Base-by-base conservation (phyloP, 2,888 invertebrate genomes). In the Platycheirus rosarum region DNA sequence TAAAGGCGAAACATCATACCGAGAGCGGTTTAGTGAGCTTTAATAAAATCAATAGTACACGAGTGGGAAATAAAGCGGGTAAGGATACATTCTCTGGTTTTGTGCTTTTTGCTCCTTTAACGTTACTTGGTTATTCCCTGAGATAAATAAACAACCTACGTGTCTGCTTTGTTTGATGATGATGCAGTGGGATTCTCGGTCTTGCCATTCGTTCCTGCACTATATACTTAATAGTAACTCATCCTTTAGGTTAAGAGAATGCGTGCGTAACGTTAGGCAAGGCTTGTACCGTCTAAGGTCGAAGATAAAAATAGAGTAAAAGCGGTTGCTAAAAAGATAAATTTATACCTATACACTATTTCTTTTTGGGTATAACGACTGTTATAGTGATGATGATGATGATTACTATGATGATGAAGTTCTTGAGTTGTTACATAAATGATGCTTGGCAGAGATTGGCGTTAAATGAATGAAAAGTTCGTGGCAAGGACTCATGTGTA, bases 401-500 rank as follows among this genome's bases (percentile, higher is more conserved):
- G 49, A 70, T 70, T 70, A 77, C 42, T 35, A 65, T 42, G 70
- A 65, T 63, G 63, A n/a, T n/a, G n/a, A n/a, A n/a, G 42, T 46
- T 20, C 29, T 49, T 20, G 32, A 46, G 35, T 35, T 55, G 1
- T 26, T 49, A 40, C 9, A 18, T 6, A 18, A 53, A 16, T 6
- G 2, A 16, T 35, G 35, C 11, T 23, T n/a, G 16, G 23, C 2
- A 53, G 29, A 49, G 69, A 70, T 49, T 70, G 77, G 70, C 77
- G 65, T 77, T 70, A 70, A 77, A 77, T 77, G 65, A 71, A 77
- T 70, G 77, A 71, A 77, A 71, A 57, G 9, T 16, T 53, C n/a
- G 23, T 66, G 29, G 55, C 42, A 63, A 63, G 76, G 63, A 76
- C 49, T 55, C 76, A 35, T 13, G n/a, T n/a, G 18, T 63, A 20